These are phyloP conservation scores for western clawed frog (Xenopus tropicalis) DNA, from an alignment of 2,113 vertebrate genomes.

Conservation along the genomic window DNA sequence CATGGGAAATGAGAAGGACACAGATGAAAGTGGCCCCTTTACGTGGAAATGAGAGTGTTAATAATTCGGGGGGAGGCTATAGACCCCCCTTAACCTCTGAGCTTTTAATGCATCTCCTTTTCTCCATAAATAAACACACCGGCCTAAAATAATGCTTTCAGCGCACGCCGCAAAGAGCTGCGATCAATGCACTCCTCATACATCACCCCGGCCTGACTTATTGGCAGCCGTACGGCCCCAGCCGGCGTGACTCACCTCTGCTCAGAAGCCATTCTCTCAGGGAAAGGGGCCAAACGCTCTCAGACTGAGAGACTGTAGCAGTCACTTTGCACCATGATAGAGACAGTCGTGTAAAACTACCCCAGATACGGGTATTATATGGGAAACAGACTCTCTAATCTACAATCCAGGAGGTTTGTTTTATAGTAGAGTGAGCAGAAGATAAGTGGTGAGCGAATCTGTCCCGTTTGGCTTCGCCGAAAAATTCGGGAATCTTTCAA, in stretches of 20 bases:
- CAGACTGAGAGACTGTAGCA: not conserved
- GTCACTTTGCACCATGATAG: not conserved
- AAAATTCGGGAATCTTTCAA: too few relatives aligned
- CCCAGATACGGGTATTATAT: too few relatives aligned
- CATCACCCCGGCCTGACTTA: constrained; percentile 36
- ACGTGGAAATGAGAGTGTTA: constrained; percentile 19
- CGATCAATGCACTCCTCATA: constrained; percentile 38
- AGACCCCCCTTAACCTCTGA: constrained; percentile 44
- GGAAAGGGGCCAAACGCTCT: constrained; percentile 5
- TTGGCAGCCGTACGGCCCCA: constrained; percentile 29
- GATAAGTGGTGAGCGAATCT: too few relatives aligned
- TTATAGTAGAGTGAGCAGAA: too few relatives aligned
- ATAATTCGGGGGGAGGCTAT: constrained; percentile 31
- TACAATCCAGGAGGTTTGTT: too few relatives aligned
- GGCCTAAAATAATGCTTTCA: constrained; percentile 45
- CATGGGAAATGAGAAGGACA: not conserved
- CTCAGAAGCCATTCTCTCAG: constrained; percentile 13
- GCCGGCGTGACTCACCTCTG: constrained; percentile 41
- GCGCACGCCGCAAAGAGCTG: constrained; percentile 37
- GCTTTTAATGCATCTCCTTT: constrained; percentile 43
- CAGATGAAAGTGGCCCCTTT: constrained; percentile 3
- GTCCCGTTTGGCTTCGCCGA: too few relatives aligned
- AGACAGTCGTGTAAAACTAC: not conserved
- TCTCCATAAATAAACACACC: constrained; percentile 42
- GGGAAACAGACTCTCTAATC: too few relatives aligned